Base-by-base conservation (phyloP, 2,888 invertebrate genomes). In the Tetramorium bicarinatum region DNA sequence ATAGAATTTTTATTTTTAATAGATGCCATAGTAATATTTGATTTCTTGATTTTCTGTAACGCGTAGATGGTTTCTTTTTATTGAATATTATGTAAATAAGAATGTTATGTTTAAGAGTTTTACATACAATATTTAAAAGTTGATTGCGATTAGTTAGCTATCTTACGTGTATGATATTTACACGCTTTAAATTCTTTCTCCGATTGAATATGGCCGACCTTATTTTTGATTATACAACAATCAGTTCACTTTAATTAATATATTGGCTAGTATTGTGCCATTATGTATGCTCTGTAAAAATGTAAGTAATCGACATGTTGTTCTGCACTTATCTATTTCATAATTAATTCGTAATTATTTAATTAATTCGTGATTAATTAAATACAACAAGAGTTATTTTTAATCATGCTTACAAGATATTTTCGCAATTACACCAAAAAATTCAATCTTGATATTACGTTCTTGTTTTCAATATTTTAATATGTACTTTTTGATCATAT, bases 221-320 rank as follows among this genome's bases (percentile, higher is more conserved):
- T 54, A 21, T 61, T 82, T 62, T 74, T 61, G 81, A 85, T 82
- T 69, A 67, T 76, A 86, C 71, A 87, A 41, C 76, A 77, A 81
- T 90, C 89, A 89, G 90, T 90, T 87, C 56, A 80, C 69, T 75
- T 77, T 61, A 86, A 82, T 77, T 75, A 49, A 69, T 77, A 82
- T 83, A 85, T 67, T 89, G 87, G 89, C 85, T 90, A 87, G 86
- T 89, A 84, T 87, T 87, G 89, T 90, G 90, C 87, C 87, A 83
- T 85, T 76, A 77, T 71, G 87, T 71, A 64, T 82, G 56, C 49
- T 34, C 25, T 62, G 52, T 59, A 71, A 82, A 61, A 75, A 69
- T 44, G 69, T 64, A 83, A 59, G 62, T 67, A 64, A 79, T 72
- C 59, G 75, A 41, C 64, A 84, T 11, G 34, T 84, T 83, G 82